These are phyloP conservation scores for Serranus cabrilla DNA, from an alignment of 2,797 vertebrate genomes.

Conservation along the genomic window DNA sequence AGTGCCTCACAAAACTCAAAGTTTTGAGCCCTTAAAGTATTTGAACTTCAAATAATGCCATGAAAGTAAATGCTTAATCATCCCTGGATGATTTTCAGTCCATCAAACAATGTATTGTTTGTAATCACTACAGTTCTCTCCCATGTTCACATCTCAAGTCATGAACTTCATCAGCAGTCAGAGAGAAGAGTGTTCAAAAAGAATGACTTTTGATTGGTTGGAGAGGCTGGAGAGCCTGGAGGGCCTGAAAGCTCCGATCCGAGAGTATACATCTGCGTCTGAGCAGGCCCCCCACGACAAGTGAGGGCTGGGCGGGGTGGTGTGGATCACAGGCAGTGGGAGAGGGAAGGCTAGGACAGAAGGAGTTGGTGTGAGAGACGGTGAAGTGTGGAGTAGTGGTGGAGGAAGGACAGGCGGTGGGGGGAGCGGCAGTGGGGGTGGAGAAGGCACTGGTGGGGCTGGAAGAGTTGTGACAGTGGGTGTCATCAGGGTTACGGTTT, in stretches of 20 bases:
- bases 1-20: neutral
- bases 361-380: conserved; percentile 34
- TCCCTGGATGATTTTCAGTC: neutral
- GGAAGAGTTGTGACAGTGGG: conserved; percentile 13
- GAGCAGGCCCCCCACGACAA: conserved; percentile 80
- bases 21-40: neutral
- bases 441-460: conserved; percentile 1
- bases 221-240: conserved; percentile 79
- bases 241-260: conserved; percentile 77
- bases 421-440: conserved; percentile 42
- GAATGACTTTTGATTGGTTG: conserved; percentile 83
- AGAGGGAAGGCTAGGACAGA: conserved; percentile 50
- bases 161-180: conserved; percentile 43
- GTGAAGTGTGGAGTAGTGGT: conserved; percentile 21
- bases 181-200: conserved; percentile 87
- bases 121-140: neutral
- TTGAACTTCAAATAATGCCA: neutral
- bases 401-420: conserved; percentile 38
- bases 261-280: conserved; percentile 82
- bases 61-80: neutral
- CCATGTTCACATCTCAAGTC: neutral
- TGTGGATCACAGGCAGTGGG: conserved; percentile 72
- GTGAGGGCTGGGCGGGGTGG: conserved; percentile 83
- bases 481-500: conserved; percentile 8
- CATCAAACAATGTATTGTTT: neutral